phyloP scores from a whole-genome alignment of 2,888 invertebrate species.

The Bembecia ichneumoniformis region DNA sequence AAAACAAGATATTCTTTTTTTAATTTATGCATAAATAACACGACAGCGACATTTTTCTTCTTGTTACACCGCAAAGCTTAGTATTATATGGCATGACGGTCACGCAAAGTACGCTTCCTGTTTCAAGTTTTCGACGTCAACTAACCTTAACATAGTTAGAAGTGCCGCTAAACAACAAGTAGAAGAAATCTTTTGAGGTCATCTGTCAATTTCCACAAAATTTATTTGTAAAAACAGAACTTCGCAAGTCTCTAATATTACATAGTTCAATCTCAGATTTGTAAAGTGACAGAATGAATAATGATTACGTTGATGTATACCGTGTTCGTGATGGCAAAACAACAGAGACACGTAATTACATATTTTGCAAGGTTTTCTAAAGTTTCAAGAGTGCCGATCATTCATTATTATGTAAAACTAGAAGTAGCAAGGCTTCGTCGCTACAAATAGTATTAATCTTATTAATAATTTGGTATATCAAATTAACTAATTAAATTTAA shows the following conservation, averaged over 20 bases:
- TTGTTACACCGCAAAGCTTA: too few relatives aligned
- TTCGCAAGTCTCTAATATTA: background rate
- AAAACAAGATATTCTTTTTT: too few relatives aligned
- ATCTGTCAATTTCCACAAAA: background rate
- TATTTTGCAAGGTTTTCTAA: background rate
- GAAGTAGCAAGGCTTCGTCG: too few relatives aligned
- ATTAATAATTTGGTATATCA: too few relatives aligned
- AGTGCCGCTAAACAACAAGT: background rate
- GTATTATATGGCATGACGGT: background rate
- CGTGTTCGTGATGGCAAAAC: slow-evolving; percentile 6
- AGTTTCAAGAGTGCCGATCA: background rate
- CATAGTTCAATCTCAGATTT: slow-evolving; percentile 19
- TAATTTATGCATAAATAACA: too few relatives aligned
- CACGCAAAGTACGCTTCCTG: background rate
- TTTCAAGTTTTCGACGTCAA: background rate
- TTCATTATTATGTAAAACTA: background rate
- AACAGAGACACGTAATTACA: slow-evolving; percentile 6
- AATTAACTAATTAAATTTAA: too few relatives aligned
- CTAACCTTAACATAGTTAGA: background rate
- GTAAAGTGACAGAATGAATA: slow-evolving; percentile 33
- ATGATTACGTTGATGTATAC: slow-evolving; percentile 36
- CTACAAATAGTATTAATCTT: too few relatives aligned
- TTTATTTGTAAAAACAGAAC: background rate
- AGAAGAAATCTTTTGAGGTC: background rate
- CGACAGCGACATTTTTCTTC: too few relatives aligned